Evolutionary conservation across 2,113 vertebrate genomes (phyloP).

Genomic region (Lipotes vexillifer): DNA sequence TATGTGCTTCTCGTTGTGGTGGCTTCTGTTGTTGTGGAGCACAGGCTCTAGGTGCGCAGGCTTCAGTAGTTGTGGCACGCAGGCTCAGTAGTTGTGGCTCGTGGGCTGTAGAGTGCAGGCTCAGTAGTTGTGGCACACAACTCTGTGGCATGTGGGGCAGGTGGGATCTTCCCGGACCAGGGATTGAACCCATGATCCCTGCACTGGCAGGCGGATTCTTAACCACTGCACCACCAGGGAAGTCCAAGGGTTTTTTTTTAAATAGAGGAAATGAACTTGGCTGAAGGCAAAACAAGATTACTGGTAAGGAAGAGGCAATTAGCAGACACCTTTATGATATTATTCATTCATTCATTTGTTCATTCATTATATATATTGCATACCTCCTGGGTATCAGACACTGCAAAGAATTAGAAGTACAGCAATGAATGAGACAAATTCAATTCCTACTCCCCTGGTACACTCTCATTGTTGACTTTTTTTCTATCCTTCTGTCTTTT

Average conservation of each 20-base stretch:
- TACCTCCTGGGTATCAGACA: background rate
- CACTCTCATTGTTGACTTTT: background rate
- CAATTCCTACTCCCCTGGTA: background rate
- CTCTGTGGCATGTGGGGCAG: too few species aligned
- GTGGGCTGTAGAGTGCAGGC: too few species aligned
- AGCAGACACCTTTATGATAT: background rate
- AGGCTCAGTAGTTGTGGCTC: too few species aligned
- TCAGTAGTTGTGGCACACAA: too few species aligned
- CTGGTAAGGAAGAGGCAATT: background rate
- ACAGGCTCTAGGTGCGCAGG: too few species aligned
- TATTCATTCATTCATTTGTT: background rate
- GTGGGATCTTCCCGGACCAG: too few species aligned
- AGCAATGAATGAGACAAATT: background rate
- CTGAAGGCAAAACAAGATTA: background rate
- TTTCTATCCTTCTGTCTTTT: background rate
- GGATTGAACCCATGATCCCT: too few species aligned
- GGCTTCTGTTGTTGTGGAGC: too few species aligned
- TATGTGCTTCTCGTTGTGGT: too few species aligned
- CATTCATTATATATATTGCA: background rate
- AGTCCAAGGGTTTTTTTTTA: background rate
- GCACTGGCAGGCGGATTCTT: too few species aligned
- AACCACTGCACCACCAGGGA: too few species aligned
- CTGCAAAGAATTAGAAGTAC: background rate
- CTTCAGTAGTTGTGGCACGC: too few species aligned
- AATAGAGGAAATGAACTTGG: background rate